These are phyloP conservation scores for Ricordea florida DNA, from an alignment of 92 coral and sea anemone species.

Conservation along the genomic window DNA sequence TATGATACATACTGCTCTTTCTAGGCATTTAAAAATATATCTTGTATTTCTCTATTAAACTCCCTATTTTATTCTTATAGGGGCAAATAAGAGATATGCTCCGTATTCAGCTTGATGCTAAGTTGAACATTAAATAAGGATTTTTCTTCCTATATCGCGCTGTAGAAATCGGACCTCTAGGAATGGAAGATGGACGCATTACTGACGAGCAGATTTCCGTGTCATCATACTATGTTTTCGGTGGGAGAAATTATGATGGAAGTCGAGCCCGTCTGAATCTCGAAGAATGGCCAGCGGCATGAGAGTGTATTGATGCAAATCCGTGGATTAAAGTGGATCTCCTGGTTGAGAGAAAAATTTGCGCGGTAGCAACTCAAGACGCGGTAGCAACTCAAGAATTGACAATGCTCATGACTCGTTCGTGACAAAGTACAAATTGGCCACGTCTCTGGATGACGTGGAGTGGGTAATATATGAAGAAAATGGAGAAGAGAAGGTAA, in stretches of 20 bases:
- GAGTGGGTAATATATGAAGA: constrained; percentile 40
- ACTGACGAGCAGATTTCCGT: neutral
- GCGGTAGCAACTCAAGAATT: neutral
- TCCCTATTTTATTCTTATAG: no score
- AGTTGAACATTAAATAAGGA: no score
- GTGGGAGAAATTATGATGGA: neutral
- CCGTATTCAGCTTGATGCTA: no score
- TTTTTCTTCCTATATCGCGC: no score
- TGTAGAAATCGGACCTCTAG: neutral
- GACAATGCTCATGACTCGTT: neutral
- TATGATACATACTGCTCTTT: no score
- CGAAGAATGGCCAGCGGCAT: neutral
- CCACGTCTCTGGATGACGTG: constrained; percentile 36
- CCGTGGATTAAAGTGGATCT: constrained; percentile 60
- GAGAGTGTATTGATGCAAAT: neutral
- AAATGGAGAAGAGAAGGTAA: constrained; percentile 49
- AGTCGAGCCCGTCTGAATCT: neutral
- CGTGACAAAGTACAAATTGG: constrained; percentile 39
- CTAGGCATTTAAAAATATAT: no score
- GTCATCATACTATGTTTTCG: neutral
- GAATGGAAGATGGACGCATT: neutral
- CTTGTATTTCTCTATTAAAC: no score
- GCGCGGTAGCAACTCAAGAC: constrained; percentile 51
- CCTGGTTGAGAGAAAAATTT: neutral
- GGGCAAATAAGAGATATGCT: no score